phyloP scores from a whole-genome alignment of 2,113 vertebrate genomes.

The Monopterus albus region DNA sequence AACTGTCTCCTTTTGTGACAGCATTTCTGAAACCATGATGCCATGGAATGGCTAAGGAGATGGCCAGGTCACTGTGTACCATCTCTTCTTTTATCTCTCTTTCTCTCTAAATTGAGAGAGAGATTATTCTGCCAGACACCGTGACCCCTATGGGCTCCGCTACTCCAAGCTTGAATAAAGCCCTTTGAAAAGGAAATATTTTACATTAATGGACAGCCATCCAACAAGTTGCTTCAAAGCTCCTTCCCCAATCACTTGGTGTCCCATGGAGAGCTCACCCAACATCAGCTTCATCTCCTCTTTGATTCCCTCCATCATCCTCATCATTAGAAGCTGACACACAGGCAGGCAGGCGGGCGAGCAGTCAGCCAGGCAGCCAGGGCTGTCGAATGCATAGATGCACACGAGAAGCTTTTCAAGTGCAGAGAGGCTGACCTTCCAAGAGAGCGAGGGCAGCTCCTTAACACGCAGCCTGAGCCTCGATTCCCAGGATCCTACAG shows the following conservation, averaged over 20 bases:
- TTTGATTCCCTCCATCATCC: conserved; percentile 83
- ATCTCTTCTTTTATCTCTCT: conserved; percentile 42
- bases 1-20: conserved; percentile 1
- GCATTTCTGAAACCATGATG: conserved; percentile 26
- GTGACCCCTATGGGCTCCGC: conserved; percentile 73
- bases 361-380: conserved; percentile 66
- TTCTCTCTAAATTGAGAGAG: conserved; percentile 59
- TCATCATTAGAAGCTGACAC: conserved; percentile 83
- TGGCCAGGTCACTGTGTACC: conserved; percentile 45
- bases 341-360: conserved; percentile 54
- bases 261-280: conserved; percentile 77
- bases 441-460: conserved; percentile 73
- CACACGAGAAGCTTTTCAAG: conserved; percentile 78
- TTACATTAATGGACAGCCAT: conserved; percentile 85
- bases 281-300: conserved; percentile 74
- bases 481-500: conserved; percentile 72
- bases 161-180: conserved; percentile 80
- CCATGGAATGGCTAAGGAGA: conserved; percentile 44
- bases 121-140: conserved; percentile 74
- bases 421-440: conserved; percentile 77
- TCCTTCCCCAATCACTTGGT: conserved; percentile 77
- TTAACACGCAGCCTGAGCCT: conserved; percentile 74
- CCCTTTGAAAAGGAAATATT: conserved; percentile 82
- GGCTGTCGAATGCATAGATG: conserved; percentile 65
- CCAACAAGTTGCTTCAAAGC: conserved; percentile 86